Conservation (phyloP, 2,113 vertebrate species). For the Poeciliopsis prolifica region DNA sequence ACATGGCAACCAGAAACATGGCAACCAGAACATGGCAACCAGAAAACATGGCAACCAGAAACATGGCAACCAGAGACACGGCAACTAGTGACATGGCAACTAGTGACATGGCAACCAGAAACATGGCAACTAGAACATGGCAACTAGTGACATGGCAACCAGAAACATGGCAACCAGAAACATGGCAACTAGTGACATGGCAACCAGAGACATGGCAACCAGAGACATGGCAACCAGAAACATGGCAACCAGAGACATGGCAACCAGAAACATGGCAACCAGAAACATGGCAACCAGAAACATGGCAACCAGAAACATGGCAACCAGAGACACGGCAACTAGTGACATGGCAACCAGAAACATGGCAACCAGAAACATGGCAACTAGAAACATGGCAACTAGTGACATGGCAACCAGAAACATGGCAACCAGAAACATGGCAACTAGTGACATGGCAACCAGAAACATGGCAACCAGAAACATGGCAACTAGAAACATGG, state of each 20-base stretch:
- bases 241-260: background rate
- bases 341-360: background rate
- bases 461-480: background rate
- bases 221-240: background rate
- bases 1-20: background rate
- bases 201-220: background rate
- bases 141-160: background rate
- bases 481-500: background rate
- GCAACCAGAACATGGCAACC: background rate
- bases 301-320: background rate
- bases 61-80: background rate
- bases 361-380: background rate
- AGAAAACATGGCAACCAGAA: background rate
- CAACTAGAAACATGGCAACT: background rate
- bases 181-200: background rate
- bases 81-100: too few species aligned
- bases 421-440: background rate
- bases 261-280: too few species aligned
- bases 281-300: too few species aligned
- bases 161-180: background rate
- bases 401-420: background rate
- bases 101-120: background rate
- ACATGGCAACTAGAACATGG: background rate
- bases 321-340: too few species aligned
- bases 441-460: background rate